Base-by-base conservation (phyloP, 2,888 invertebrate genomes). In the Papilio protenor region DNA sequence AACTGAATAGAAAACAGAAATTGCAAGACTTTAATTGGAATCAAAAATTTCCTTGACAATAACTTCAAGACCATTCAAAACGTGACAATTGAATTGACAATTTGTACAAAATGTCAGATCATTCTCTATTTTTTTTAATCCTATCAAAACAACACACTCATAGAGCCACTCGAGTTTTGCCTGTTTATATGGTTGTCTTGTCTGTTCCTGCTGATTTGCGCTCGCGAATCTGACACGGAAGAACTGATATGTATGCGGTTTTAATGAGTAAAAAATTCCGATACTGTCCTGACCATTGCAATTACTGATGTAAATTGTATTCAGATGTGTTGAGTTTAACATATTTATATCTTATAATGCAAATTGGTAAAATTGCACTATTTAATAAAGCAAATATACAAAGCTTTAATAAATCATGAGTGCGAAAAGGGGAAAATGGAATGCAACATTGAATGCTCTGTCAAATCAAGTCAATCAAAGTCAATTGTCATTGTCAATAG, bases 71-170 rank as follows among this genome's bases (percentile, higher is more conserved):
- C 33, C 40, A 40, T 40, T 40, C 40, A 27, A 33, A 18, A 66
- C 18, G 23, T 69, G 45, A 69, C 21, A 40, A 64, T 33, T 40
- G 40, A 40, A 40, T 40, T 66, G 66, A 40, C 66, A 69, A 69
- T 21, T 69, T 69, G 10, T 27, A 16, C n/a, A 21, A 69, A 45
- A 45, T 69, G 66, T 69, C 66, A 66, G 40, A 66, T 66, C 45
- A 45, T 69, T 5, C 10, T 40, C 14, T 40, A 21, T 21, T 12
- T 45, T 45, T 69, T 69, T 40, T 27, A 10, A 45, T 1, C 4
- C 21, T 21, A 6, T 21, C 66, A 45, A n/a, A 33, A 45, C 45
- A 64, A 23, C 11, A 45, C 12, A 45, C 10, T 66, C 21, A 45
- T 69, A 69, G 21, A 21, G 45, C 45, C 45, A 69, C n/a, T 27